Percentiles rank a stretch among this genome's conserved stretches.
These are phyloP conservation scores for Agonopterix subpropinquella DNA, from an alignment of 2,888 invertebrate species.

Conservation along the genomic window DNA sequence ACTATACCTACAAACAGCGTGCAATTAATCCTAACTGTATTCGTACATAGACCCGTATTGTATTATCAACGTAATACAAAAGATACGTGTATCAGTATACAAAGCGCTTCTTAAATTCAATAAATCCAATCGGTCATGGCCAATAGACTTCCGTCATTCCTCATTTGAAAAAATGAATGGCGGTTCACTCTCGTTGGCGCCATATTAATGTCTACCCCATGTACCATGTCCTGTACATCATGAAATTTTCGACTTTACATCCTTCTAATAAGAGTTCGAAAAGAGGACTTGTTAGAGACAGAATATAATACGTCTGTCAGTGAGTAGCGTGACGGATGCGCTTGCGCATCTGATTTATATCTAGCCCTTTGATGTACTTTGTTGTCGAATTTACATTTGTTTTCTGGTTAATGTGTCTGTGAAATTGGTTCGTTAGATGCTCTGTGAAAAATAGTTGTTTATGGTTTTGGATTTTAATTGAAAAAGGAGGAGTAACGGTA, in stretches of 20 bases:
- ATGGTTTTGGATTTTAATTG: too few species aligned
- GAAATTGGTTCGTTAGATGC: constrained; percentile 12
- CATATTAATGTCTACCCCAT: constrained; percentile 32
- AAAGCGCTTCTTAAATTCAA: constrained; percentile 19
- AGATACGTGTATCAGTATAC: neutral
- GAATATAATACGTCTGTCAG: constrained; percentile 40
- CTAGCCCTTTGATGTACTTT: constrained; percentile 52
- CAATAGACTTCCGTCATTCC: constrained; percentile 29
- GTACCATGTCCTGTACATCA: too few species aligned
- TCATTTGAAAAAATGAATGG: constrained; percentile 18
- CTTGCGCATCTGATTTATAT: constrained; percentile 41
- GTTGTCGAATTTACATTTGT: constrained; percentile 20
- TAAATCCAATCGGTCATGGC: constrained; percentile 43
- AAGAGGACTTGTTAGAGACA: constrained; percentile 36
- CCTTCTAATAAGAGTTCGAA: too few species aligned
- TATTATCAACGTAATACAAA: constrained; percentile 3
- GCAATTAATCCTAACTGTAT: too few species aligned
- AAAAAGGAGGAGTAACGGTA: too few species aligned
- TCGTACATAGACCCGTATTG: neutral
- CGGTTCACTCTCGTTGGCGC: constrained; percentile 36
- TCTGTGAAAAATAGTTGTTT: constrained; percentile 6
- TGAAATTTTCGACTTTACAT: too few species aligned
- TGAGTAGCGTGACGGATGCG: constrained; percentile 35
- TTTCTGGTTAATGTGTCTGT: constrained; percentile 32
- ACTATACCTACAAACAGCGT: too few species aligned